These are phyloP conservation scores for Carpatolechia fugitivella DNA, from an alignment of 2,888 invertebrate genomes.

Conservation along the genomic window DNA sequence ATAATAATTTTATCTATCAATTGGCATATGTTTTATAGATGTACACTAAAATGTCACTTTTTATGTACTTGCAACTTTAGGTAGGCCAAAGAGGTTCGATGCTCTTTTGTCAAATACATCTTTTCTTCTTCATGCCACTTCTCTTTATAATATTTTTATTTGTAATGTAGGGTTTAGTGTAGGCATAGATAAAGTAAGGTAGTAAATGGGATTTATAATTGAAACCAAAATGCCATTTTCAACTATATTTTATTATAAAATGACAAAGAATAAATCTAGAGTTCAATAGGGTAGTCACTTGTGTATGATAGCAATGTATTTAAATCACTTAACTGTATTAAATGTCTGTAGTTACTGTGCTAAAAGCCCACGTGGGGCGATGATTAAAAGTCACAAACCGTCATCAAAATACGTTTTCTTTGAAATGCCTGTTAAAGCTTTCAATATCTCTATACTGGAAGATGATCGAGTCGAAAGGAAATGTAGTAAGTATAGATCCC, in stretches of 20 bases:
- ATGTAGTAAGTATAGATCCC: conserved; percentile 60
- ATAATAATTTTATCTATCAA: too few species aligned
- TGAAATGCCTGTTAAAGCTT: conserved; percentile 59
- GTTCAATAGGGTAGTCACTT: conserved; percentile 79
- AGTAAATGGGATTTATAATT: conserved; percentile 13
- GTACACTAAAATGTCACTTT: too few species aligned
- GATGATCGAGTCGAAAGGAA: conserved; percentile 55
- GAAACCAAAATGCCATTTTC: conserved; percentile 53
- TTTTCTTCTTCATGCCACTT: too few species aligned
- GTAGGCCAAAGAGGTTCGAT: too few species aligned
- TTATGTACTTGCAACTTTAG: too few species aligned
- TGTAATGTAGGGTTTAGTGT: too few species aligned
- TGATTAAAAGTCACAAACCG: conserved; percentile 47
- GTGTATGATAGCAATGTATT: conserved; percentile 54
- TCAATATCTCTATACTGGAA: conserved; percentile 37
- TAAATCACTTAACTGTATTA: conserved; percentile 64
- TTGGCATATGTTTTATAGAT: too few species aligned
- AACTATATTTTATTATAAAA: conserved; percentile 84
- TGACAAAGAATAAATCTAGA: conserved; percentile 86
- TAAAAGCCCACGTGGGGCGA: conserved; percentile 41
- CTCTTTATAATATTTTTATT: too few species aligned
- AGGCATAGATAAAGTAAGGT: background rate
- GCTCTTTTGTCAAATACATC: too few species aligned
- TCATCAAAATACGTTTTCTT: conserved; percentile 61
- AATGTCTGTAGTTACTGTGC: conserved; percentile 46